Evolutionary conservation across 2,888 invertebrate species (phyloP), one percentile per base, ranked within the genome.

Genomic region (Biston stratarius): DNA sequence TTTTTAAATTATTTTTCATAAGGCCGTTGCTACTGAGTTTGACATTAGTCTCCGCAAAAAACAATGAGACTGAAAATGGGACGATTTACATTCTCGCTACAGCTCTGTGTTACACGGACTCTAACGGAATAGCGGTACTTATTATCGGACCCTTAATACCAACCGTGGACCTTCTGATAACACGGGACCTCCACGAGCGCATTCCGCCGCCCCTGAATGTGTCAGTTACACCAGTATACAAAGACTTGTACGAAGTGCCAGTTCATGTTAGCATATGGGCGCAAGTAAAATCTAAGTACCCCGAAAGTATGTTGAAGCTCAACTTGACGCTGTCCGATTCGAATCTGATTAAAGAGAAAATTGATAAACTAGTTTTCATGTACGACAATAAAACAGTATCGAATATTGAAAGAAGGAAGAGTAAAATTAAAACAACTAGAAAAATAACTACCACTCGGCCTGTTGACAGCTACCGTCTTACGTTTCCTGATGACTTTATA

Each of bases 321-420:
- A 45, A 14, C 14, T 14, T 45, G 45, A 14, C 6, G 14, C 14
- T 14, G 0, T 6, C 8, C 8, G 45, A 49, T 10, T 49, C 33
- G 33, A 49, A 7, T 10, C 11, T 5, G 12, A 9, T 49, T 3
- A 49, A 11, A 33, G 10, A 12, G 33, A 33, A 33, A 11, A 49
- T 49, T 49, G 49, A 24, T 11, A 49, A 49, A 49, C 49, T 24
- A 24, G 49, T 33, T 33, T 49, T 49, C 33, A 24, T 49, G 49
- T 49, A 49, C 49, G 38, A 6, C 8, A 49, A 49, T 24, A 12
- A 49, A 33, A 49, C 33, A 6, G 33, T 24, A 6, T 49, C 49
- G 24, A 33, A 49, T 49, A 11, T 8, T 38, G 11, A 8, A 45
- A 45, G 45, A 6, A 45, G 45, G 2, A 45, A 45, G 24, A 10